A percentile compares a stretch with the other conserved stretches of the same genome.
phyloP scores from a whole-genome alignment of 2,888 invertebrate genomes.

The Timema cristinae region DNA sequence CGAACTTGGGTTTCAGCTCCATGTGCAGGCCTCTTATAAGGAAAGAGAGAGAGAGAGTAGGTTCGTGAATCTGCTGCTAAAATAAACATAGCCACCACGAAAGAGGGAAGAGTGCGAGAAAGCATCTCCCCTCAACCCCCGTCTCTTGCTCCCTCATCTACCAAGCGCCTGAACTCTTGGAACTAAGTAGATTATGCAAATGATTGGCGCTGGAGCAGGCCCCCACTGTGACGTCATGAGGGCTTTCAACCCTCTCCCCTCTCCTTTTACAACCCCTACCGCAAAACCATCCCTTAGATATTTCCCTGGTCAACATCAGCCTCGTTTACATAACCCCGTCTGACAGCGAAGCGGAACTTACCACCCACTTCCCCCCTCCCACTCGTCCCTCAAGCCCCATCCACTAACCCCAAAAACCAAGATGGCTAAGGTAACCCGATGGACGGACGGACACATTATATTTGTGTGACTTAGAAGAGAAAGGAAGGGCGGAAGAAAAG shows the following conservation, averaged over 20 bases:
- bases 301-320: constrained; percentile 14
- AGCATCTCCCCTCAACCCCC: too few species aligned
- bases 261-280: background rate
- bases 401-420: too few species aligned
- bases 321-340: constrained; percentile 21
- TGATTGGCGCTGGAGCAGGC: constrained; percentile 18
- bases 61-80: constrained; percentile 8
- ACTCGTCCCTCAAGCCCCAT: too few species aligned
- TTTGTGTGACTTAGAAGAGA: background rate
- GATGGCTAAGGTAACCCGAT: background rate
- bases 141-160: background rate
- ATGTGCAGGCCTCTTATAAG: too few species aligned
- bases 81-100: constrained; percentile 16
- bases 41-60: too few species aligned
- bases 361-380: too few species aligned
- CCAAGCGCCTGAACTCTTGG: constrained; percentile 12
- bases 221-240: constrained; percentile 11
- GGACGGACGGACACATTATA: constrained; percentile 7
- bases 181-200: constrained; percentile 26
- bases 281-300: background rate
- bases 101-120: background rate
- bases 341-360: background rate
- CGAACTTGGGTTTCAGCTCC: background rate
- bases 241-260: constrained; percentile 10
- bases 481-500: background rate